Conservation (phyloP, 1,140 invertebrate genomes). For the Lepidostoma basale region DNA sequence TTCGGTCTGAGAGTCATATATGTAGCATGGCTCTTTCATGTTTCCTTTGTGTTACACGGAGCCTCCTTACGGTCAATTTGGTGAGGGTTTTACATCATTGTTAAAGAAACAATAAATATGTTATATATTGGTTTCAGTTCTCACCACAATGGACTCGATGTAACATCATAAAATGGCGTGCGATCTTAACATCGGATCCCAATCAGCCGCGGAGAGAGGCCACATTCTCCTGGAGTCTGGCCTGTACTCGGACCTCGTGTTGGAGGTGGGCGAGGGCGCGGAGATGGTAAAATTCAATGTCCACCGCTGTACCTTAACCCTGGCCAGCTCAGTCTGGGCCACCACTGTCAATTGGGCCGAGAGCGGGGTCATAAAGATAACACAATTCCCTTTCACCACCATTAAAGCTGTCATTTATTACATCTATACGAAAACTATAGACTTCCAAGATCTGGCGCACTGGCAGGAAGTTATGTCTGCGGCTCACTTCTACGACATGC, state of each 20-base stretch:
- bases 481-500: constrained; percentile 26
- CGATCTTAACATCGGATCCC: background rate
- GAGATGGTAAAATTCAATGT: constrained; percentile 5
- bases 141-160: too few relatives aligned
- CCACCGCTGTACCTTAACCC: constrained; percentile 30
- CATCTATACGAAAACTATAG: constrained; percentile 12
- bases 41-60: too few relatives aligned
- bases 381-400: constrained; percentile 2
- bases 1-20: too few relatives aligned
- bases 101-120: too few relatives aligned
- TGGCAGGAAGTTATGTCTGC: constrained; percentile 26
- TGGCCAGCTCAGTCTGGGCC: constrained; percentile 30
- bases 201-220: background rate
- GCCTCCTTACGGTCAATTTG: too few relatives aligned
- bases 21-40: too few relatives aligned
- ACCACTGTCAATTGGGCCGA: constrained; percentile 19
- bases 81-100: too few relatives aligned
- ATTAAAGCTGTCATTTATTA: constrained; percentile 7
- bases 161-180: background rate
- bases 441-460: background rate
- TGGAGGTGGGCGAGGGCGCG: background rate
- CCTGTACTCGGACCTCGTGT: constrained; percentile 26
- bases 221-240: background rate
- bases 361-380: constrained; percentile 3
- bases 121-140: too few relatives aligned